Base-by-base conservation (phyloP, 2,113 vertebrate genomes). In the Brachyhypopomus occidentalis region DNA sequence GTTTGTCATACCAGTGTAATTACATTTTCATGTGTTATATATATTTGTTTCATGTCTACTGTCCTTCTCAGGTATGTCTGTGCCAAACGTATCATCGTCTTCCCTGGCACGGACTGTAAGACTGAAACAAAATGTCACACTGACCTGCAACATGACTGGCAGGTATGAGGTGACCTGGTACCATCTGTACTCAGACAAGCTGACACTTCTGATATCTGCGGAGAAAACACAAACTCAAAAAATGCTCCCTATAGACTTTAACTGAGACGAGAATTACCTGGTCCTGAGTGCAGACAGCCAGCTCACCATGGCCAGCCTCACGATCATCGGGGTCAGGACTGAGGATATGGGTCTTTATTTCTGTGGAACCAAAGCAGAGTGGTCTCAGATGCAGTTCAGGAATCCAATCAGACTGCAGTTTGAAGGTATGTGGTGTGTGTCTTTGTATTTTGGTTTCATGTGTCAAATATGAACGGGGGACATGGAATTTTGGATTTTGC, bases 341-440 rank as follows among this genome's bases (percentile, higher is more conserved):
- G 27, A 27, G 0, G 72, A 75, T 36, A 20, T 36, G 25, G 72
- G 72, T 22, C 72, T 75, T 11, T 75, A 75, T 58, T 75, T 59
- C 55, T 75, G 72, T 60, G 72, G 72, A 6, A 41, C 30, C 41
- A 72, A 71, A 59, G 69, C 67, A 45, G 23, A 60, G 0, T 1
- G 55, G 36, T 20, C 66, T 45, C 22, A 79, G 52, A 59, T 79
- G 77, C 0, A 0, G 30, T 79, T 72, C 2, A 5, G 56, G 4
- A 60, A 4, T 60, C 25, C 48, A 14, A 20, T 71, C 63, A 36
- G 19, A 27, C 64, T 78, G 4, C 48, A 78, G 45, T 38, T 67
- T 5, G 5, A 36, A n/a, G 63, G 76, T 78, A 22, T n/a, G n/a
- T n/a, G n/a, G n/a, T 30, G 45, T 56, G 30, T 36, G n/a, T n/a